phyloP scores from a whole-genome alignment of 2,888 invertebrate species.

The Agrotis puta region DNA sequence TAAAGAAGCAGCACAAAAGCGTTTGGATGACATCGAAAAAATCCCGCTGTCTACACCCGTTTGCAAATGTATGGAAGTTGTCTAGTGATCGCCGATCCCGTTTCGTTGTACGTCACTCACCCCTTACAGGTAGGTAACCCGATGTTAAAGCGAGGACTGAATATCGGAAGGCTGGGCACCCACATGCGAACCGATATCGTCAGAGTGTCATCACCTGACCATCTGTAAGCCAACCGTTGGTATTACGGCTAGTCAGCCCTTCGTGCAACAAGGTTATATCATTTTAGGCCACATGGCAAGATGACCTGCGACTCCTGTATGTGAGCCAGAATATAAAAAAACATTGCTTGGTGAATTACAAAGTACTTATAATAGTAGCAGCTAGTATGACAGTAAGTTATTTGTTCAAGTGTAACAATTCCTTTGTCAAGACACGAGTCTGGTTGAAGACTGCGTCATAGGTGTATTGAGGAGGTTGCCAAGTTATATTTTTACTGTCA shows the following conservation, averaged over 20 bases:
- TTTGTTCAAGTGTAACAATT: slow-evolving; percentile 24
- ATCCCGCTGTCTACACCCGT: slow-evolving; percentile 48
- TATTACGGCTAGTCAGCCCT: slow-evolving; percentile 54
- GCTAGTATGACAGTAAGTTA: neutral
- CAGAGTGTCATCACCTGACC: slow-evolving; percentile 61
- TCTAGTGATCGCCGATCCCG: slow-evolving; percentile 55
- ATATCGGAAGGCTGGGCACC: slow-evolving; percentile 57
- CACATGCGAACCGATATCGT: slow-evolving; percentile 58
- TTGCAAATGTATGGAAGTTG: slow-evolving; percentile 54
- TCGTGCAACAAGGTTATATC: slow-evolving; percentile 26
- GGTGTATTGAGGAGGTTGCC: slow-evolving; percentile 18
- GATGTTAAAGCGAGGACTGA: slow-evolving; percentile 58
- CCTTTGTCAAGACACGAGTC: slow-evolving; percentile 27
- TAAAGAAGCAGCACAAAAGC: slow-evolving; percentile 48
- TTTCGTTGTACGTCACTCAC: slow-evolving; percentile 53
- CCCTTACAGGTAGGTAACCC: slow-evolving; percentile 59
- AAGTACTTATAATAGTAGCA: slow-evolving; percentile 16
- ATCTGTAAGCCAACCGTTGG: slow-evolving; percentile 57
- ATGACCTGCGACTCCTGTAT: slow-evolving; percentile 24
- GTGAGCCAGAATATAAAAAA: slow-evolving; percentile 34
- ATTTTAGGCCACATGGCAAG: slow-evolving; percentile 22
- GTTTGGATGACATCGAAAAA: slow-evolving; percentile 40
- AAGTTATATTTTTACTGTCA: slow-evolving; percentile 33
- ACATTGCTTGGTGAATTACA: slow-evolving; percentile 26
- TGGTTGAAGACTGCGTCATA: slow-evolving; percentile 20